Evolutionary conservation across 2,113 vertebrate species (phyloP), one percentile per base, ranked within the genome.

Genomic region (Smithornis capensis): DNA sequence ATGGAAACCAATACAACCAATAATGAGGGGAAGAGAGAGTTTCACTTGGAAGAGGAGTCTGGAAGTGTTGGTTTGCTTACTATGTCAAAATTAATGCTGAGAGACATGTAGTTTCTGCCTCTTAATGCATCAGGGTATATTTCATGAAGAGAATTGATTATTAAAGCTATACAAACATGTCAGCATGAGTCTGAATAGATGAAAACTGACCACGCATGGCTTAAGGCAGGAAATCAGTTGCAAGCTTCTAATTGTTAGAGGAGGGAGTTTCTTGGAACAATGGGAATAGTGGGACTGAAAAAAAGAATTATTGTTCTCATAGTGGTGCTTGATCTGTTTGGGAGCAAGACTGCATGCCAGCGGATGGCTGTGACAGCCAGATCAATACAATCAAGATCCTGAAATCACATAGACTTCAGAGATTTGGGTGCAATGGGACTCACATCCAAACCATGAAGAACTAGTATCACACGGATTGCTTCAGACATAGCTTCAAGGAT

Each of bases 211-310:
- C 60, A 68, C 78, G 60, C 38, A 10, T 89, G 56, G 81, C 74
- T 89, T 56, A 83, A 87, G 62, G 33, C 50, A 92, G 75, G 62
- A 89, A 82, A 73, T 22, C 40, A 12, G 12, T 49, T 64, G 44
- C 53, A 83, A 76, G 47, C 52, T 60, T 87, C 57, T 60, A 42
- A 83, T 33, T 90, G 53, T 37, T 40, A 73, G 25, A 62, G 57
- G 45, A 91, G 19, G 19, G 57, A 82, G 19, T 68, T 94, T 89
- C 60, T 57, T 76, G 77, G 31, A 92, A 84, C 56, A 92, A 74
- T 45, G 40, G 37, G 47, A 89, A 67, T 12, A 79, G 35, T 23
- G 53, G 38, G 40, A 63, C 33, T 75, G 27, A 74, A 70, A 87
- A 56, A 91, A 55, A n/a, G 22, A 9, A 14, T 65, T 63, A 33